Conservation (phyloP, 1,140 invertebrate genomes). For the Diorhabda elongata region DNA sequence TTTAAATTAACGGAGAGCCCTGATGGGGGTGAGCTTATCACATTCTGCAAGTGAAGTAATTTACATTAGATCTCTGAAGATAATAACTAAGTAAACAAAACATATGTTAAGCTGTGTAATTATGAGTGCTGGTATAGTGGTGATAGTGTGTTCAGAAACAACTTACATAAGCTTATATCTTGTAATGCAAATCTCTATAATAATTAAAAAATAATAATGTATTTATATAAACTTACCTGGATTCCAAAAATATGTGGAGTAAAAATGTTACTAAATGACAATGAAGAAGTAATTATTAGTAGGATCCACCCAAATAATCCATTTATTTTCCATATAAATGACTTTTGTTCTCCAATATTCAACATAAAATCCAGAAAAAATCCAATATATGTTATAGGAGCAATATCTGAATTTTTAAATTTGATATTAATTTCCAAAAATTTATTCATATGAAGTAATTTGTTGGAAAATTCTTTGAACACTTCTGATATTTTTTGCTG, state of each 20-base stretch:
- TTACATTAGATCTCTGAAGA: too few species aligned
- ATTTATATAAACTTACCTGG: constrained; percentile 19
- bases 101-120: too few species aligned
- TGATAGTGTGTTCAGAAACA: too few species aligned
- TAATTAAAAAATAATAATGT: too few species aligned
- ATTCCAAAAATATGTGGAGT: constrained; percentile 21
- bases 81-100: too few species aligned
- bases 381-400: constrained; percentile 21
- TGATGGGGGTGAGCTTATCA: too few species aligned
- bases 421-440: constrained; percentile 19
- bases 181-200: too few species aligned
- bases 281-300: constrained; percentile 18
- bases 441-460: constrained; percentile 4
- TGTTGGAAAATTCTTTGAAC: constrained; percentile 6
- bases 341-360: constrained; percentile 10
- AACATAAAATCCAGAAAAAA: constrained; percentile 20
- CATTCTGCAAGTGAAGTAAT: too few species aligned
- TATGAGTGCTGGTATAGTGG: too few species aligned
- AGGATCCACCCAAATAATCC: constrained; percentile 28
- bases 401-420: constrained; percentile 14
- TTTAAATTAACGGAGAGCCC: too few species aligned
- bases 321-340: constrained; percentile 22
- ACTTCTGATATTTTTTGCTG: constrained; percentile 15
- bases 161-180: too few species aligned
- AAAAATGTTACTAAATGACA: constrained; percentile 18